Evolutionary conservation across 2,113 vertebrate genomes (phyloP).

Genomic region (Atlantisia rogersi): DNA sequence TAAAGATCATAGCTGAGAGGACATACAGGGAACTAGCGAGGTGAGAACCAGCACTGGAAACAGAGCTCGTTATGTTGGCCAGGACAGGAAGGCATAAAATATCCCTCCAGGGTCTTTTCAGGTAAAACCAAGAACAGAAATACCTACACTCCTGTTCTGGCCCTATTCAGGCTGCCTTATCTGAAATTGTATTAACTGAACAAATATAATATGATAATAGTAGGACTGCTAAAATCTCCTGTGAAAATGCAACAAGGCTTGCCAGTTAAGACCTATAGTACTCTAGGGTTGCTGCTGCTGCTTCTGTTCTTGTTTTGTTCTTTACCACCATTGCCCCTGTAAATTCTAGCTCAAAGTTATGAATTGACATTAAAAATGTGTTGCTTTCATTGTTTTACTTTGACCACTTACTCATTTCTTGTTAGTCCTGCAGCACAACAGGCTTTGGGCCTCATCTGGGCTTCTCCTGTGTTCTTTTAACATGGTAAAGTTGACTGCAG

Average conservation of each 20-base stretch:
- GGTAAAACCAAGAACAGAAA: background rate
- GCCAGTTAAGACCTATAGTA: background rate
- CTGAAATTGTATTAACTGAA: background rate
- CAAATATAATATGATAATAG: background rate
- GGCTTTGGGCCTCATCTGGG: background rate
- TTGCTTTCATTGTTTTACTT: background rate
- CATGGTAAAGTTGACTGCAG: background rate
- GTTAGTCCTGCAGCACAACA: background rate
- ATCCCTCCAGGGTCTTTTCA: background rate
- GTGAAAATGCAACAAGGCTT: background rate
- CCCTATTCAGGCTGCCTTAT: background rate
- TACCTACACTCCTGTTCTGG: background rate
- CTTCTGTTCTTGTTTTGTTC: background rate
- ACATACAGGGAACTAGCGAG: background rate
- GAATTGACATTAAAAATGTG: background rate
- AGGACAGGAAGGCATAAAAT: background rate
- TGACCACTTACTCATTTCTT: background rate
- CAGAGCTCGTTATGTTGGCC: background rate
- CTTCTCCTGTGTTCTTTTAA: background rate
- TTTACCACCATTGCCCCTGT: background rate
- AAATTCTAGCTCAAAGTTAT: background rate
- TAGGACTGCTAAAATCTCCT: background rate
- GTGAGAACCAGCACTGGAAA: background rate
- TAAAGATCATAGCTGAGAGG: background rate
- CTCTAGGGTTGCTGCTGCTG: background rate